phyloP scores from a whole-genome alignment of 2,113 vertebrate species.

The Rhodinocichla rosea region DNA sequence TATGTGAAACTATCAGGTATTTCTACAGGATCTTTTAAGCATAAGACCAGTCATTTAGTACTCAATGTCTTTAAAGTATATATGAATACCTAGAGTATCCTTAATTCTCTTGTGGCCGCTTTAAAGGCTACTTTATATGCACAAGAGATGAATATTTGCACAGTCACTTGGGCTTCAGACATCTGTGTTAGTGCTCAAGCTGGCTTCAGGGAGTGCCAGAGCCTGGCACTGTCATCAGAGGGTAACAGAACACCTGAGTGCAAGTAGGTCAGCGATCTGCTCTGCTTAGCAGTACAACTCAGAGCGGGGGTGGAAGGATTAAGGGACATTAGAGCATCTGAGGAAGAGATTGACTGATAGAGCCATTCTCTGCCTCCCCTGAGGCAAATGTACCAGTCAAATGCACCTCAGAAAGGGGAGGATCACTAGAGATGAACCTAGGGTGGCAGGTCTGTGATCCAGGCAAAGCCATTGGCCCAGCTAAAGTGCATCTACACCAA shows the following conservation, averaged over 20 bases:
- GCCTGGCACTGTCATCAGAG: not conserved
- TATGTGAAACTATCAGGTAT: not conserved
- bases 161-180: not conserved
- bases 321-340: not conserved
- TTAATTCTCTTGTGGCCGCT: not conserved
- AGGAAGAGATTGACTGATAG: not conserved
- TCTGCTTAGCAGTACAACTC: not conserved
- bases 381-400: not conserved
- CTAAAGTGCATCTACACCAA: not conserved
- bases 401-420: not conserved
- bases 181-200: not conserved
- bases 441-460: not conserved
- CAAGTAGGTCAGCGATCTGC: accelerated
- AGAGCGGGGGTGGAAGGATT: not conserved
- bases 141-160: not conserved
- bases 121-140: not conserved
- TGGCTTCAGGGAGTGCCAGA: not conserved
- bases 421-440: not conserved
- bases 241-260: not conserved
- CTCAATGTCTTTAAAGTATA: not conserved
- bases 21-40: not conserved
- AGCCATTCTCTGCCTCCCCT: not conserved
- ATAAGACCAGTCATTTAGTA: not conserved
- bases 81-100: not conserved
- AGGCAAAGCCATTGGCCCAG: accelerated